Evolutionary conservation across 1,140 invertebrate species (phyloP).

Genomic region (Yoshiicerus persimilis): DNA sequence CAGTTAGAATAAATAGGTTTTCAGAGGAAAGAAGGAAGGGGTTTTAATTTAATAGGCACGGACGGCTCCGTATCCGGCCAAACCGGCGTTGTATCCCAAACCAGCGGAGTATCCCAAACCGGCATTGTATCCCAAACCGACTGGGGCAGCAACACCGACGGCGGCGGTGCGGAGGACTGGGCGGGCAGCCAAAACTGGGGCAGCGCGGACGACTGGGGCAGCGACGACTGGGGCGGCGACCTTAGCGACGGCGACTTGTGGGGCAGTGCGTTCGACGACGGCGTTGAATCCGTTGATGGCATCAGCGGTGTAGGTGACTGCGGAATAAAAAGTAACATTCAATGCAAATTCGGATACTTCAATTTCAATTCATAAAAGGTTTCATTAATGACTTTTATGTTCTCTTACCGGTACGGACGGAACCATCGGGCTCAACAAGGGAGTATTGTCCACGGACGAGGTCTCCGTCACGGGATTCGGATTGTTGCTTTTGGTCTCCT

Average conservation of each 20-base stretch:
- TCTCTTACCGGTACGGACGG: slow-evolving; percentile 29
- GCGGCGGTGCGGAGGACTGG: not conserved
- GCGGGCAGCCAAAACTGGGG: not conserved
- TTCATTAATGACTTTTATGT: too few species aligned
- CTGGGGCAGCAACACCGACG: not conserved
- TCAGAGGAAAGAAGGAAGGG: not conserved
- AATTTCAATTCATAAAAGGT: too few species aligned
- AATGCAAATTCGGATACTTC: too few species aligned
- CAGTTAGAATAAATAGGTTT: not conserved
- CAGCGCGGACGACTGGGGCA: not conserved
- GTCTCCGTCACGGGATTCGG: slow-evolving; percentile 68
- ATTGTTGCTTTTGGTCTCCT: slow-evolving; percentile 66
- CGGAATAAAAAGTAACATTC: too few species aligned
- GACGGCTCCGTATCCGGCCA: not conserved
- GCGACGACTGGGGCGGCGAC: slow-evolving; percentile 55
- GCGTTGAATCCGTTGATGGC: slow-evolving; percentile 70
- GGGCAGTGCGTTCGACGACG: slow-evolving; percentile 61
- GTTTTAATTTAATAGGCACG: not conserved
- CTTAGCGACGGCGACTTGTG: slow-evolving; percentile 65
- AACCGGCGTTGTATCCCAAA: not conserved
- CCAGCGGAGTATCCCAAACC: not conserved
- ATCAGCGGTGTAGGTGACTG: slow-evolving; percentile 74
- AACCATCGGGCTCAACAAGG: slow-evolving; percentile 26
- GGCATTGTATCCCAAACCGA: not conserved
- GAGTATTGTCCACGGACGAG: slow-evolving; percentile 56